phyloP scores from a whole-genome alignment of 2,113 vertebrate species.

The Gulo gulo region DNA sequence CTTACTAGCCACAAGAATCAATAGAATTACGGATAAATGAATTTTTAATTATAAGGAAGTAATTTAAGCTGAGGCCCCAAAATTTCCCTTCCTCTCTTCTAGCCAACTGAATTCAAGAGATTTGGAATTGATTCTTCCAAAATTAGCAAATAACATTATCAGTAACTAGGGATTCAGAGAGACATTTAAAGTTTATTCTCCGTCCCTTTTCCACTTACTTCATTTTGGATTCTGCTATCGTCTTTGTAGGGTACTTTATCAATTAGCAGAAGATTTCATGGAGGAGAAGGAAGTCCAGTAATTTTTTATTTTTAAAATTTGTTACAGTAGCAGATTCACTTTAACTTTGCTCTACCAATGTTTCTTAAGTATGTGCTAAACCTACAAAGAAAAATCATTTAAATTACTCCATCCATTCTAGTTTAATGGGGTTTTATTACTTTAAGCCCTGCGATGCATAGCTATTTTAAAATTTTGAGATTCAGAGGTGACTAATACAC shows the following conservation, averaged over 20 bases:
- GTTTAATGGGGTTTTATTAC: not conserved
- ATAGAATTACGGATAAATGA: constrained; percentile 41
- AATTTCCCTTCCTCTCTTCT: not conserved
- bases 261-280: not conserved
- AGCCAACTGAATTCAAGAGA: constrained; percentile 11
- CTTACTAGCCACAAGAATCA: constrained; percentile 17
- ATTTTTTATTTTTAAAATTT: not conserved
- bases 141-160: not conserved
- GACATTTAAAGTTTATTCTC: not conserved
- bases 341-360: not conserved
- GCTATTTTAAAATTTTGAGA: not conserved
- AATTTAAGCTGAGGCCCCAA: constrained; percentile 27
- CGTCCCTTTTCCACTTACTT: not conserved
- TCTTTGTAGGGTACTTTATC: not conserved
- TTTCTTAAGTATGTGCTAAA: not conserved
- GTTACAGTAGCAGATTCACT: not conserved
- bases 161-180: constrained; percentile 15
- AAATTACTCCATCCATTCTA: not conserved
- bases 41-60: constrained; percentile 56
- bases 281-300: not conserved
- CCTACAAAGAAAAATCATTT: not conserved
- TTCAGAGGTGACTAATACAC: not conserved
- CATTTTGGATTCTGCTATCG: not conserved
- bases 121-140: not conserved
- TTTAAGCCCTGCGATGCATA: not conserved